Conservation (phyloP, 2,888 invertebrate genomes). For the Tipula helvola region DNA sequence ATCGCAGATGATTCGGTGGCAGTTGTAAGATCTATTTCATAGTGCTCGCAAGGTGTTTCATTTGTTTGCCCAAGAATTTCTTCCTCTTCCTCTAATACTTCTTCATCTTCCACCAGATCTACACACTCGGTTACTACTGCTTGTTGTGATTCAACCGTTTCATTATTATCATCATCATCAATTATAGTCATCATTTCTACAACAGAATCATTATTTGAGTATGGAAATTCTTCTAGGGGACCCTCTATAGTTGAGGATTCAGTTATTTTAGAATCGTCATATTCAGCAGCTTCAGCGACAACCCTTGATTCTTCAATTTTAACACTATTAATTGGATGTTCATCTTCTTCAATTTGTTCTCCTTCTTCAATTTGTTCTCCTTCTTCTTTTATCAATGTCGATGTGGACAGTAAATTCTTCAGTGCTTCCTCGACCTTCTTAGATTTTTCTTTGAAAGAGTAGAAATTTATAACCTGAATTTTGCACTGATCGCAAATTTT, state of each 20-base stretch:
- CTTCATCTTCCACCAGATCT: not conserved
- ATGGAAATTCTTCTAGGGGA: not conserved
- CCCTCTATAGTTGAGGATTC: not conserved
- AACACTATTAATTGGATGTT: not conserved
- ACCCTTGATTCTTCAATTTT: not conserved
- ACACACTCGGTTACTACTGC: not conserved
- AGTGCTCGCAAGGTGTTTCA: not conserved
- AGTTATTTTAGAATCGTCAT: not conserved
- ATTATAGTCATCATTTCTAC: not conserved
- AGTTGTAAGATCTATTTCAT: not conserved
- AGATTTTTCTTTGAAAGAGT: constrained; percentile 16
- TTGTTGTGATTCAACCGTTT: not conserved
- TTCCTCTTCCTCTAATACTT: not conserved
- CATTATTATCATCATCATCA: not conserved
- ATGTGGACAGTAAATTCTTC: not conserved
- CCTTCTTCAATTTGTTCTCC: not conserved
- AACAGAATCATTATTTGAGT: not conserved
- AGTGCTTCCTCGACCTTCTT: constrained; percentile 14
- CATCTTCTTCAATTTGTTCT: not conserved
- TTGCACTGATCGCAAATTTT: constrained; percentile 16
- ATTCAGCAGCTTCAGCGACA: not conserved
- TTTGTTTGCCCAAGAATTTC: not conserved
- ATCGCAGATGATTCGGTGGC: not conserved
- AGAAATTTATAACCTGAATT: constrained; percentile 14
- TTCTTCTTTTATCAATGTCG: not conserved